Evolutionary conservation across 2,888 invertebrate species (phyloP).

Genomic region (Rhagium mordax): DNA sequence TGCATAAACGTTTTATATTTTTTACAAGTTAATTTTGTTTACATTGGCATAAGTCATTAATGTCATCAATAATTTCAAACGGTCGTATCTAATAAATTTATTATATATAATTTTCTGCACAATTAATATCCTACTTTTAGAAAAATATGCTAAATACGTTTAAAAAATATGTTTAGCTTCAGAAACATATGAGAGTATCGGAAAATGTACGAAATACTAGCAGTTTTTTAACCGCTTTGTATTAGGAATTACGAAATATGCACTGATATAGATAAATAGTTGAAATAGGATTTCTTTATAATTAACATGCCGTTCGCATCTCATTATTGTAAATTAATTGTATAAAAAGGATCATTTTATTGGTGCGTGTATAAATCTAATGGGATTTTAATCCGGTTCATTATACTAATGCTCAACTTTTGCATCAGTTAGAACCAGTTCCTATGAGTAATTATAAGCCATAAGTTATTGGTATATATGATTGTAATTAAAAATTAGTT

Average conservation of each 20-base stretch:
- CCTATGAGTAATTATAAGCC: background rate
- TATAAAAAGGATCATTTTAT: background rate
- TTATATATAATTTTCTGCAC: no score
- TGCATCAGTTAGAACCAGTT: conserved; percentile 4
- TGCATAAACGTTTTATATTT: no score
- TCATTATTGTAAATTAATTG: conserved; percentile 3
- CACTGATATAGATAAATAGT: background rate
- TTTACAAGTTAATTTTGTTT: no score
- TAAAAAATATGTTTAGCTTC: no score
- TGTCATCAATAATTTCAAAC: no score
- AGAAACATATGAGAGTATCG: no score
- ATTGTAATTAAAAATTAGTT: background rate
- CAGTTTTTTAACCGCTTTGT: background rate
- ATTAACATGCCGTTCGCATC: conserved; percentile 1
- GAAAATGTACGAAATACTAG: background rate
- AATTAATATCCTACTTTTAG: no score
- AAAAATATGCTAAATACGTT: no score
- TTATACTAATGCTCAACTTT: conserved; percentile 15
- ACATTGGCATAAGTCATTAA: no score
- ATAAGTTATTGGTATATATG: background rate
- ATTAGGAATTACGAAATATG: background rate
- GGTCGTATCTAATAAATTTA: no score
- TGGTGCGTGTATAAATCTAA: background rate
- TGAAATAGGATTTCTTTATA: background rate
- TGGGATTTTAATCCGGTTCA: conserved; percentile 23